Conservation (phyloP, 2,888 invertebrate species). For the Drosophila nigritarsus region DNA sequence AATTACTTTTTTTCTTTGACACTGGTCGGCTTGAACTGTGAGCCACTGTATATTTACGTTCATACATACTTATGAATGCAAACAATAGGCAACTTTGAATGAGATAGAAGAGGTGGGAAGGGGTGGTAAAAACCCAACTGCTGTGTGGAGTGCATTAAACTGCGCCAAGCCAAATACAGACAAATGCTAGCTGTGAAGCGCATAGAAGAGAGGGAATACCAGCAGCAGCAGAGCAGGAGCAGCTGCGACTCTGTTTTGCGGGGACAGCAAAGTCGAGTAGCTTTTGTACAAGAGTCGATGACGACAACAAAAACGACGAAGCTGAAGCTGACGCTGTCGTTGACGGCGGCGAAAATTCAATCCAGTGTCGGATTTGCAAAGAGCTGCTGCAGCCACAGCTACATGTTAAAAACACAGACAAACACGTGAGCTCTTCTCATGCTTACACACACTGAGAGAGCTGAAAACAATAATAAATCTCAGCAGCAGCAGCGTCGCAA, state of each 20-base stretch:
- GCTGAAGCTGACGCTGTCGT: conserved; percentile 8
- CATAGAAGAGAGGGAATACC: conserved; percentile 3
- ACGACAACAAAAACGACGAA: background rate
- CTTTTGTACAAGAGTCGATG: conserved; percentile 45
- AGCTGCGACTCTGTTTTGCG: conserved; percentile 1
- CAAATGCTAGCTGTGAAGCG: conserved; percentile 4
- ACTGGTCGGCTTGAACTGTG: too few species aligned
- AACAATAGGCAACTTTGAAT: conserved; percentile 55
- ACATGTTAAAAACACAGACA: conserved; percentile 45
- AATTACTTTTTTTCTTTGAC: too few species aligned
- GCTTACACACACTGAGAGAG: conserved; percentile 21
- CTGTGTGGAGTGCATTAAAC: conserved; percentile 72
- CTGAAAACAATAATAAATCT: conserved; percentile 74
- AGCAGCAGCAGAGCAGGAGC: conserved; percentile 11
- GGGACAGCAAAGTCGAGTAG: conserved; percentile 51
- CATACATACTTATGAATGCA: conserved; percentile 33
- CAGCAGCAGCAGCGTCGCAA: conserved; percentile 54
- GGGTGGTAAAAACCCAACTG: conserved; percentile 31
- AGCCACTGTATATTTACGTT: background rate
- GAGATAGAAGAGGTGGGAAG: background rate
- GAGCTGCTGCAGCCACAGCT: conserved; percentile 42
- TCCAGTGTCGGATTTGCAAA: conserved; percentile 65
- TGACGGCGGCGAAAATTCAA: conserved; percentile 59
- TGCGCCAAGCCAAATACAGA: conserved; percentile 60
- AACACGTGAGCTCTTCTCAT: conserved; percentile 27